A percentile compares a stretch with the other conserved stretches of the same genome.
These are phyloP conservation scores for Platalea minor DNA, from an alignment of 2,797 vertebrate genomes.

Conservation along the genomic window DNA sequence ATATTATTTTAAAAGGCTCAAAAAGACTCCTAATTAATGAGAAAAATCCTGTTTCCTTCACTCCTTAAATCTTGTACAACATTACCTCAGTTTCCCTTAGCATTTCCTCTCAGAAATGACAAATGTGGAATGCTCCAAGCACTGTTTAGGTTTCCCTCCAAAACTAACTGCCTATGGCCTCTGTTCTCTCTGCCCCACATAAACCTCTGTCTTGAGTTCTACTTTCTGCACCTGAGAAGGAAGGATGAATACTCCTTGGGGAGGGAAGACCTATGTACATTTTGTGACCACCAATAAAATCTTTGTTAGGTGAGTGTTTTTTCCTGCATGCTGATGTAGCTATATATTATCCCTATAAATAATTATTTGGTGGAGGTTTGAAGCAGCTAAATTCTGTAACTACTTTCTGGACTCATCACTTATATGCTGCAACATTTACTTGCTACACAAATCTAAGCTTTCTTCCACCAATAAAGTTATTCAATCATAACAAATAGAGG, in stretches of 20 bases:
- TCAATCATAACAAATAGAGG: conserved; percentile 23
- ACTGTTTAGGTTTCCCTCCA: background rate
- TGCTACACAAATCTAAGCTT: background rate
- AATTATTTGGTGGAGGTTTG: background rate
- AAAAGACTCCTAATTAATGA: background rate
- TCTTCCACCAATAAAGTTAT: conserved; percentile 10
- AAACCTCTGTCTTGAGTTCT: background rate
- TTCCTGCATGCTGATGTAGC: background rate
- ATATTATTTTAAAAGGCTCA: background rate
- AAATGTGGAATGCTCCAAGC: background rate
- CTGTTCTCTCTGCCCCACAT: background rate
- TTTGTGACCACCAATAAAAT: background rate
- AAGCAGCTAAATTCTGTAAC: background rate
- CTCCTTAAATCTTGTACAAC: background rate
- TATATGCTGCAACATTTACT: background rate
- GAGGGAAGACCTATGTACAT: background rate
- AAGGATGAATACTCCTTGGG: background rate
- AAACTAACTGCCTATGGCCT: background rate
- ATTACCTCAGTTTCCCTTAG: background rate
- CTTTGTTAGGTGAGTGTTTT: background rate
- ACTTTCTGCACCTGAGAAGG: background rate
- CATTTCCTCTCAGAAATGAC: background rate
- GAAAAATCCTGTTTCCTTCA: background rate
- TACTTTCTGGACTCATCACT: background rate
- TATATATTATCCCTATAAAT: background rate